A percentile compares a stretch with the other conserved stretches of the same genome.
These are phyloP conservation scores for Pammene fasciana DNA, from an alignment of 2,888 invertebrate species.

Conservation along the genomic window DNA sequence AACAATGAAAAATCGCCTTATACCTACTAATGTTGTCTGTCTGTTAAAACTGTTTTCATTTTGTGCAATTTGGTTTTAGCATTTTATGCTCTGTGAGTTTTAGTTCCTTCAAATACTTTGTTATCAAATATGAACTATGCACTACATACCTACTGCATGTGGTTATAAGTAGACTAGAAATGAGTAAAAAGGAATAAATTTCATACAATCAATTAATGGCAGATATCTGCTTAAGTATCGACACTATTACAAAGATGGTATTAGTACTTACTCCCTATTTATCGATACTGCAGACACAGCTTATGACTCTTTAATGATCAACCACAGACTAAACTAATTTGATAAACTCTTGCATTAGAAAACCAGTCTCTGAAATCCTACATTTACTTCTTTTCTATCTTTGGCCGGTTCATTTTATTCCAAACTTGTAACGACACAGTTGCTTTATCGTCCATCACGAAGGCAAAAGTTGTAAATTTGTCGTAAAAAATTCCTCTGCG, in stretches of 20 bases:
- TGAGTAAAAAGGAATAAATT: not conserved
- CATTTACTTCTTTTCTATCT: not conserved
- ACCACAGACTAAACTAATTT: not conserved
- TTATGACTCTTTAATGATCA: conserved; percentile 1
- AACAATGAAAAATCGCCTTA: too few relatives aligned
- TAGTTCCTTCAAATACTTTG: not conserved
- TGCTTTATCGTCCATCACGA: conserved; percentile 27
- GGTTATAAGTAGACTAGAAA: too few relatives aligned
- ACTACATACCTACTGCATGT: not conserved
- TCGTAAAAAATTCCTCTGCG: conserved; percentile 30
- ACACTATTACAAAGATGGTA: not conserved
- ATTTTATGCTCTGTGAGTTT: not conserved
- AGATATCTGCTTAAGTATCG: conserved; percentile 3
- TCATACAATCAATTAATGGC: not conserved
- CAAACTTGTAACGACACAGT: conserved; percentile 27
- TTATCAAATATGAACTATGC: not conserved
- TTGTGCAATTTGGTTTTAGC: not conserved
- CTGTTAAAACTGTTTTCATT: not conserved
- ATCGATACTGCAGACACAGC: not conserved
- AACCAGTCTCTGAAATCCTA: not conserved
- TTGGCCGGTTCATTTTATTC: conserved; percentile 16
- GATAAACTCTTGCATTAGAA: not conserved
- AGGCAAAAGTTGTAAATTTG: conserved; percentile 35
- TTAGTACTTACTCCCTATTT: not conserved
- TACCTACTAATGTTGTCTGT: too few relatives aligned